Conservation (phyloP, 1,140 invertebrate genomes). For the Uloborus diversus region DNA sequence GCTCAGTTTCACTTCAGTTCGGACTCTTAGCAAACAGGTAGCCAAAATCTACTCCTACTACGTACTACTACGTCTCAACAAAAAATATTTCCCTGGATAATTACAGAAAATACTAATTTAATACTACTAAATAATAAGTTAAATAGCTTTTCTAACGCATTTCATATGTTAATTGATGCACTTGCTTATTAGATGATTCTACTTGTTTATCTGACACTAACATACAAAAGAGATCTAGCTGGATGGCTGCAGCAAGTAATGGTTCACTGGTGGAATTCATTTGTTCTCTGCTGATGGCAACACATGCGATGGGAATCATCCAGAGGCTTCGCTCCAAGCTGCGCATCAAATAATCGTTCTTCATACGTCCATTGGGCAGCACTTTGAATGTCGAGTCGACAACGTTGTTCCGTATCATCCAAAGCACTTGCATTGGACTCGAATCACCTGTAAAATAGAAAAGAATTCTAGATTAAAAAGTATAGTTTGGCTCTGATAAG, state of each 20-base stretch:
- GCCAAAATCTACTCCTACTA: too few relatives aligned
- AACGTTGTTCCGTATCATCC: background rate
- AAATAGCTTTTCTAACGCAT: too few relatives aligned
- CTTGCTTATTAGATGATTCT: too few relatives aligned
- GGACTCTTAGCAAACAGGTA: too few relatives aligned
- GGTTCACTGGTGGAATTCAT: constrained; percentile 7
- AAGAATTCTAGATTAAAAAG: background rate
- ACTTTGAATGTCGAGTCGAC: constrained; percentile 36
- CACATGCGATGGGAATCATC: constrained; percentile 26
- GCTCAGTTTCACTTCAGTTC: too few relatives aligned
- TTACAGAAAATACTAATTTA: too few relatives aligned
- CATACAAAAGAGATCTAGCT: constrained; percentile 44
- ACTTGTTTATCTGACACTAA: too few relatives aligned
- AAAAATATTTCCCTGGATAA: too few relatives aligned
- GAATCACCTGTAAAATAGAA: background rate
- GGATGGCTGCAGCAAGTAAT: background rate
- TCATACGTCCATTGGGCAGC: background rate
- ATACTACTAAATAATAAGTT: too few relatives aligned
- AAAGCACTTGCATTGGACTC: constrained; percentile 20
- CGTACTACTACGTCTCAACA: too few relatives aligned
- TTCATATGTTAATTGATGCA: too few relatives aligned
- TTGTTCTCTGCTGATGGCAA: constrained; percentile 1
- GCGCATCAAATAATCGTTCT: constrained; percentile 5
- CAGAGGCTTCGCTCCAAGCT: constrained; percentile 21
- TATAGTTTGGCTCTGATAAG: background rate